Percentiles rank a stretch among this genome's conserved stretches.
These are phyloP conservation scores for Drymodes brunneopygia DNA, from an alignment of 2,113 vertebrate genomes.

Conservation along the genomic window DNA sequence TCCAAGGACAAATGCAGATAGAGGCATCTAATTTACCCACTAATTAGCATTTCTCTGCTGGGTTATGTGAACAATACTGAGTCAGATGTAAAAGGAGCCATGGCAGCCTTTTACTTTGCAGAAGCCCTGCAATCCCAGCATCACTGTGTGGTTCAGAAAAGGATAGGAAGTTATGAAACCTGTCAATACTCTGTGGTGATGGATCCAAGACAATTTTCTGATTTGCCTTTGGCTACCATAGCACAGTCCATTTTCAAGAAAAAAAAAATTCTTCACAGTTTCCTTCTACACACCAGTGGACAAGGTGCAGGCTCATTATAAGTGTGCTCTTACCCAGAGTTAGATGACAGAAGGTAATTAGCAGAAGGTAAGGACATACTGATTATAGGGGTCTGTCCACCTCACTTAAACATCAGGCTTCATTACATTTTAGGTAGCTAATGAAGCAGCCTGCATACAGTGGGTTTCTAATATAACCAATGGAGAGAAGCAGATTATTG, in stretches of 20 bases:
- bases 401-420: background rate
- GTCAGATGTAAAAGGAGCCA: background rate
- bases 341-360: background rate
- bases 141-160: background rate
- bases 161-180: background rate
- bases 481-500: background rate
- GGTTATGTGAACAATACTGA: slow-evolving; percentile 6
- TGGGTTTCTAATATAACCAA: background rate
- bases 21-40: slow-evolving; percentile 42
- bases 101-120: background rate
- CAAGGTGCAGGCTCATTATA: background rate
- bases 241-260: background rate
- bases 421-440: background rate
- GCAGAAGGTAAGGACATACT: background rate
- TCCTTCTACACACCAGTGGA: background rate
- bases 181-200: background rate
- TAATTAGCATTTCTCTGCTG: slow-evolving; percentile 48
- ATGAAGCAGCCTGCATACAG: background rate
- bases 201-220: background rate
- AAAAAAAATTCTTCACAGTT: background rate
- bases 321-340: background rate
- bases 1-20: slow-evolving; percentile 52
- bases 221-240: background rate
- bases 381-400: background rate
- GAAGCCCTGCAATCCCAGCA: background rate